phyloP scores from a whole-genome alignment of 2,113 vertebrate species.

The Bufo bufo region DNA sequence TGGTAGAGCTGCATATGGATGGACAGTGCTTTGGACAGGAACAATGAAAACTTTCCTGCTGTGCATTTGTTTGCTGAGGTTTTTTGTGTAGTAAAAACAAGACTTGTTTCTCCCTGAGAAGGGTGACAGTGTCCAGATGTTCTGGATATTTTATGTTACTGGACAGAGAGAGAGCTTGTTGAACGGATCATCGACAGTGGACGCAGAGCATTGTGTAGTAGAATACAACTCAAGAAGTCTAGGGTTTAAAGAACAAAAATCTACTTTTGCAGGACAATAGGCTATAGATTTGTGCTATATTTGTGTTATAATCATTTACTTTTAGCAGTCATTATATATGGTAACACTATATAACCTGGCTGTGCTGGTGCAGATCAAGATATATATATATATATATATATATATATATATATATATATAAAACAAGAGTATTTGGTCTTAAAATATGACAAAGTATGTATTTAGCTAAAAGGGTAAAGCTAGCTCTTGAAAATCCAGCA shows the following conservation, averaged over 20 bases:
- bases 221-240: not conserved
- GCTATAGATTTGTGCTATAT: not conserved
- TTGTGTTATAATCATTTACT: too few species aligned
- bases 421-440: not conserved
- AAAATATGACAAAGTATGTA: not conserved
- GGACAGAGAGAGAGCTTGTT: constrained; percentile 34
- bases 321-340: not conserved
- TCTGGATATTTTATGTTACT: constrained; percentile 13
- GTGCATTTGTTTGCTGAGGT: constrained; percentile 49
- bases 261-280: not conserved
- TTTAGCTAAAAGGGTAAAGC: constrained; percentile 15
- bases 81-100: constrained; percentile 48
- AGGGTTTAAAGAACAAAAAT: not conserved
- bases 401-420: too few species aligned
- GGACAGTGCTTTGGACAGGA: constrained; percentile 35
- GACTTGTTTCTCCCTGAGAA: constrained; percentile 59
- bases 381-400: too few species aligned
- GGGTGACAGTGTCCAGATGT: constrained; percentile 26
- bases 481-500: not conserved
- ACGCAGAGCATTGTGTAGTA: not conserved
- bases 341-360: not conserved
- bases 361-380: not conserved
- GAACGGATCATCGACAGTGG: not conserved
- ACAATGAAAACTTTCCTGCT: constrained; percentile 48
- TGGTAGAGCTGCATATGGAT: constrained; percentile 38